These are phyloP conservation scores for Tetheella fluctuosa DNA, from an alignment of 2,888 invertebrate species.

Conservation along the genomic window DNA sequence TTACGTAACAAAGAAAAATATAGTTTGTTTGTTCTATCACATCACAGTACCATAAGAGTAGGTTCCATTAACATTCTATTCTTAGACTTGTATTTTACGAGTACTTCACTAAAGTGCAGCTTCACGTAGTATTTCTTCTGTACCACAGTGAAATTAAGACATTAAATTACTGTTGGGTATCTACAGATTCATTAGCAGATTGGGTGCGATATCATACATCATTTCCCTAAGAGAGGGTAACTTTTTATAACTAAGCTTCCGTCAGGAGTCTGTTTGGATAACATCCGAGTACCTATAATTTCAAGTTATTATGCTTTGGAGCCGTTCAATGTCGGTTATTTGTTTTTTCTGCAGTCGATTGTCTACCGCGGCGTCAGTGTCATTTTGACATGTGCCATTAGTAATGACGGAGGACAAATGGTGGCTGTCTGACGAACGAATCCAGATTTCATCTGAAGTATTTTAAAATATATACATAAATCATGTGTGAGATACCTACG, in stretches of 20 bases:
- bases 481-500: not conserved
- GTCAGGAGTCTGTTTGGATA: too few species aligned
- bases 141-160: too few species aligned
- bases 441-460: conserved; percentile 41
- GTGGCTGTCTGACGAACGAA: conserved; percentile 41
- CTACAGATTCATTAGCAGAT: too few species aligned
- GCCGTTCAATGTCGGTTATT: conserved; percentile 31
- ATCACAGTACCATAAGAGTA: not conserved
- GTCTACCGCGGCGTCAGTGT: conserved; percentile 38
- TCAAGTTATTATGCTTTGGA: conserved; percentile 31
- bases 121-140: not conserved
- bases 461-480: conserved; percentile 12
- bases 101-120: too few species aligned
- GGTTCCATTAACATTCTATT: not conserved
- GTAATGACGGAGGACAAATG: conserved; percentile 59
- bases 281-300: conserved; percentile 26
- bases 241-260: not conserved
- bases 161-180: too few species aligned
- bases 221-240: too few species aligned
- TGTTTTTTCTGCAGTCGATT: conserved; percentile 50
- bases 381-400: conserved; percentile 62
- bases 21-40: not conserved
- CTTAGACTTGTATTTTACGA: not conserved
- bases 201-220: too few species aligned
- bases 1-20: not conserved